These are phyloP conservation scores for Diachrysia chrysitis DNA, from an alignment of 2,888 invertebrate genomes.

Conservation along the genomic window DNA sequence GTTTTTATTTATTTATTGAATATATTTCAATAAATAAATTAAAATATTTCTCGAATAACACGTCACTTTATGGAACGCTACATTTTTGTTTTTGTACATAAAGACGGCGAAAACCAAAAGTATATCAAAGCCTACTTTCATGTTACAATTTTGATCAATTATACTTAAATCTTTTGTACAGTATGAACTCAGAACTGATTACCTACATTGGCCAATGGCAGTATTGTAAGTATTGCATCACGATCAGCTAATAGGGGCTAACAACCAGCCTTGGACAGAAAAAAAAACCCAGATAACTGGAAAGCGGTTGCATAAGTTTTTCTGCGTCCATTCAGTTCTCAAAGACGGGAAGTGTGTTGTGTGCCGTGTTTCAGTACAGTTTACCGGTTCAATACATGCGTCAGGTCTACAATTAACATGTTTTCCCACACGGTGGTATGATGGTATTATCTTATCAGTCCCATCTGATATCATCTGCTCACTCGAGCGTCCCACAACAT, in stretches of 20 bases:
- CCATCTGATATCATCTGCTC: conserved; percentile 72
- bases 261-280: neutral
- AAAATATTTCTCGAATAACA: no score
- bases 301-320: conserved; percentile 2
- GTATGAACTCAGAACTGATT: neutral
- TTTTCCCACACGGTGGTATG: conserved; percentile 70
- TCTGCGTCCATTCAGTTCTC: neutral
- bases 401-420: conserved; percentile 54
- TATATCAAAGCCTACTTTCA: neutral
- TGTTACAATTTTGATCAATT: neutral
- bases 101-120: neutral
- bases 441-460: conserved; percentile 69
- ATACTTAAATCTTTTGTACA: no score
- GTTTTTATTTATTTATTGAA: no score
- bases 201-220: neutral
- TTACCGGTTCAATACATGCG: conserved; percentile 45
- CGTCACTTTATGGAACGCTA: no score
- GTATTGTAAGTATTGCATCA: neutral
- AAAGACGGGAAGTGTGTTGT: conserved; percentile 7
- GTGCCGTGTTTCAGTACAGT: conserved; percentile 36
- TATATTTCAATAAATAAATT: no score
- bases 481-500: conserved; percentile 72
- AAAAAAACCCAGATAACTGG: neutral
- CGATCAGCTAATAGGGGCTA: neutral
- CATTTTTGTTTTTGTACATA: no score